Base-by-base conservation (phyloP, 2,888 invertebrate species). In the Melipona bicolor region DNA sequence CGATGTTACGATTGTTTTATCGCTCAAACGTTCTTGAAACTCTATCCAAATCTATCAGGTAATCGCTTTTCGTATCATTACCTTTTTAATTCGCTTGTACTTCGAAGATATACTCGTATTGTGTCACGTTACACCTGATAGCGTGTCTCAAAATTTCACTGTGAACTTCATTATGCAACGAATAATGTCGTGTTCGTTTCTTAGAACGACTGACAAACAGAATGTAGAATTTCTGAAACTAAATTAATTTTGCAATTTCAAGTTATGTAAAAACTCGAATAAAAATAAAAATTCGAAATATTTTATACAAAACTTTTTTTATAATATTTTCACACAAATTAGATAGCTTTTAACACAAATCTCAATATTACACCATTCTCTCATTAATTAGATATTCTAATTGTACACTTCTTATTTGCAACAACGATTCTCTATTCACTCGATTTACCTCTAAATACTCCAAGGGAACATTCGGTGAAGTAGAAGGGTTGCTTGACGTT, bases 21-120 rank as follows among this genome's bases (percentile, higher is more conserved):
- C 78, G 71, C 0, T 49, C 24, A 79, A 72, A 62, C 69, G 59
- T 65, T 43, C 54, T 79, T 49, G 76, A 67, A 82, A 74, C 74
- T 68, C 59, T 6, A 17, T 17, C 24, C 21, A 67, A 81, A 83
- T 83, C 72, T 43, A 43, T 43, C 43, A 43, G 9, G 68, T 73
- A 83, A 83, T 83, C 82, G 4, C 21, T 65, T 54, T 61, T 54
- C 52, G 17, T 52, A 69, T 64, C 61, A 4, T 9, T 50, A 24
- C 50, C 32, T 21, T 49, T 13, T 4, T 43, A 21, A 11, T 49
- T 64, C 81, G 54, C 32, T 19, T 67, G 17, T 68, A 67, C 19
- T 6, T 11, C 1, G 17, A 9, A 61, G 68, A 73, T 79, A 50
- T 19, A 27, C 52, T 56, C 17, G 21, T 65, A 43, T 71, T 52